Evolutionary conservation across 2,113 vertebrate species (phyloP).

Genomic region (Heterochromis multidens): DNA sequence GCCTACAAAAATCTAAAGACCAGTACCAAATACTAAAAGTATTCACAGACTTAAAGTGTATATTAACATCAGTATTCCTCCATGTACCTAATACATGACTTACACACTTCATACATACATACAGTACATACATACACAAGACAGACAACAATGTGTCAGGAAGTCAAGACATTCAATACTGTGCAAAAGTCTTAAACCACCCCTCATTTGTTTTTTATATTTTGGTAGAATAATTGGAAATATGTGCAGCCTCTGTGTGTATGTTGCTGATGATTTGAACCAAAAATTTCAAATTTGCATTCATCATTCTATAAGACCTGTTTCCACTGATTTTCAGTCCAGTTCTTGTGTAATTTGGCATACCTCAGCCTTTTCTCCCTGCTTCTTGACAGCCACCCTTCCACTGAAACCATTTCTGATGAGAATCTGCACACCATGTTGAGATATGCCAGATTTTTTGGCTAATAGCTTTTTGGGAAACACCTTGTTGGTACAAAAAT

Average conservation of each 20-base stretch:
- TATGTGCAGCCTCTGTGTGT: neutral
- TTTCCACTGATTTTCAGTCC: neutral
- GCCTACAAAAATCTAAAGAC: neutral
- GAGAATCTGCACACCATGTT: neutral
- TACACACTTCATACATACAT: too few relatives aligned
- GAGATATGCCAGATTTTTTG: neutral
- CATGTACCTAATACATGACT: neutral
- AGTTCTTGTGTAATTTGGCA: too few relatives aligned
- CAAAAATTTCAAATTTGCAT: neutral
- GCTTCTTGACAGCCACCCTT: neutral
- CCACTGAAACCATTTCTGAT: neutral
- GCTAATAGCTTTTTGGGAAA: neutral
- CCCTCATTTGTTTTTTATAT: too few relatives aligned
- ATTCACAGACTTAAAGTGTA: too few relatives aligned
- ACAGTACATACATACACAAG: too few relatives aligned
- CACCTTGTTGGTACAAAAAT: neutral
- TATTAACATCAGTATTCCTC: too few relatives aligned
- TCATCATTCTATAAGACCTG: neutral
- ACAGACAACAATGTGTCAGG: too few relatives aligned
- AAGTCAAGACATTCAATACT: too few relatives aligned
- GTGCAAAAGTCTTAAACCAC: too few relatives aligned
- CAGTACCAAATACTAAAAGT: too few relatives aligned
- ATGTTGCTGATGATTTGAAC: neutral
- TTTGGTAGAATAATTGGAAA: too few relatives aligned
- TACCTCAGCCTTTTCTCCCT: too few relatives aligned